A percentile compares a stretch with the other conserved stretches of the same genome.
phyloP scores from a whole-genome alignment of 2,888 invertebrate species.

The Aquatica leii region DNA sequence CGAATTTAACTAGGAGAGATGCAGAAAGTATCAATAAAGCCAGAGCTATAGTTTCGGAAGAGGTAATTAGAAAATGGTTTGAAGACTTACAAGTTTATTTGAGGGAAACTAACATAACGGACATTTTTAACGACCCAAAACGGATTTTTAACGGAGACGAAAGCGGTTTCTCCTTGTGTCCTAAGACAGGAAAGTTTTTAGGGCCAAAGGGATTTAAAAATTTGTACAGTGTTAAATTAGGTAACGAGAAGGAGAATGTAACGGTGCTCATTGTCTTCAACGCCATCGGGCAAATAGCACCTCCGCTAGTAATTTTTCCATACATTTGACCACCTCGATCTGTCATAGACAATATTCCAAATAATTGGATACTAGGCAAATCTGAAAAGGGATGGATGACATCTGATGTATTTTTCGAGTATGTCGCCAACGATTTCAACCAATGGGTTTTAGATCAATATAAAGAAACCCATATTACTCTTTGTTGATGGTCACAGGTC shows the following conservation, averaged over 20 bases:
- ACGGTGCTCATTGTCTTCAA: conserved; percentile 5
- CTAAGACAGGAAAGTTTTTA: neutral
- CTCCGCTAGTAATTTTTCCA: conserved; percentile 6
- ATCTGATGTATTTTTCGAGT: no score
- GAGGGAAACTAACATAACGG: conserved; percentile 1
- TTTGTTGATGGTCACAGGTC: conserved; percentile 3
- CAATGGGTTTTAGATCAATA: conserved; percentile 5
- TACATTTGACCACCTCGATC: no score
- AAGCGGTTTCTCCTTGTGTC: no score
- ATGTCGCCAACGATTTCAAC: conserved; percentile 5
- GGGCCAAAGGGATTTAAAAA: conserved; percentile 5
- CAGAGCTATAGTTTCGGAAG: no score
- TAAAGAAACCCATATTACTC: conserved; percentile 5
- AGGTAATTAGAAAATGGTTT: no score
- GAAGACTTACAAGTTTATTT: conserved; percentile 5
- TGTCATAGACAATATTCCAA: no score
- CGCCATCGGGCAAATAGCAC: conserved; percentile 5
- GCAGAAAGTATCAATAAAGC: no score
- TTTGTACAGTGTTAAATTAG: conserved; percentile 5
- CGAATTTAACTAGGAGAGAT: conserved; percentile 2
- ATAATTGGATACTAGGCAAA: no score
- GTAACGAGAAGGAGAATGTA: conserved; percentile 4
- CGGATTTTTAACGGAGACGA: no score
- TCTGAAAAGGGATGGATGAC: no score
- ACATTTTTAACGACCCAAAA: no score